Conservation (phyloP, 2,113 vertebrate genomes). For the Centropus bengalensis region DNA sequence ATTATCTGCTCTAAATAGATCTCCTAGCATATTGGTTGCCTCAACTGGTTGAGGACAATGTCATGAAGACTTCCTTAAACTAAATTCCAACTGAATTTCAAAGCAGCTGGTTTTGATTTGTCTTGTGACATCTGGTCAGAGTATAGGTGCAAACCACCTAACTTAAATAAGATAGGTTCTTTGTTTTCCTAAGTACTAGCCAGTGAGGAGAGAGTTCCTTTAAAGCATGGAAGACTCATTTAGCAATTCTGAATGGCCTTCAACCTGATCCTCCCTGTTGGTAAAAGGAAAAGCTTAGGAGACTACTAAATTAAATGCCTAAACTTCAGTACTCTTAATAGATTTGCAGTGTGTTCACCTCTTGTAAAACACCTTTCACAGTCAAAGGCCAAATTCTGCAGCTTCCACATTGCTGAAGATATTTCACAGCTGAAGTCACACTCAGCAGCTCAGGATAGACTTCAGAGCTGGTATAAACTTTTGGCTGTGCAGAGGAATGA, state of each 20-base stretch:
- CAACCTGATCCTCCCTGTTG: neutral
- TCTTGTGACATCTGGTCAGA: neutral
- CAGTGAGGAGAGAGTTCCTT: neutral
- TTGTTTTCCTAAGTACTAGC: neutral
- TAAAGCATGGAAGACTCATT: neutral
- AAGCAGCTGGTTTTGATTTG: neutral
- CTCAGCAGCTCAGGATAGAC: neutral
- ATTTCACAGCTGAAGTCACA: neutral
- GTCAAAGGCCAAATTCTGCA: neutral
- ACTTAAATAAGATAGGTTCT: neutral
- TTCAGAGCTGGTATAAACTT: neutral
- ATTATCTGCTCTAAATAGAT: neutral
- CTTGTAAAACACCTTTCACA: slow-evolving; percentile 4
- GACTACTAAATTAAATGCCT: neutral
- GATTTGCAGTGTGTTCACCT: neutral
- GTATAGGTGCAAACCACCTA: neutral
- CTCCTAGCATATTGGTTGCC: neutral
- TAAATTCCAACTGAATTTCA: neutral
- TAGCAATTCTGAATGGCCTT: neutral
- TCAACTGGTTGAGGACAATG: neutral
- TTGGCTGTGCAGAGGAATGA: neutral
- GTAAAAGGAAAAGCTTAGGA: neutral
- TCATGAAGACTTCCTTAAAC: neutral
- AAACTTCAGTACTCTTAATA: neutral
- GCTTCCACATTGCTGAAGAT: neutral